These are phyloP conservation scores for Mellivora capensis DNA, from an alignment of 2,113 vertebrate species.

Conservation along the genomic window DNA sequence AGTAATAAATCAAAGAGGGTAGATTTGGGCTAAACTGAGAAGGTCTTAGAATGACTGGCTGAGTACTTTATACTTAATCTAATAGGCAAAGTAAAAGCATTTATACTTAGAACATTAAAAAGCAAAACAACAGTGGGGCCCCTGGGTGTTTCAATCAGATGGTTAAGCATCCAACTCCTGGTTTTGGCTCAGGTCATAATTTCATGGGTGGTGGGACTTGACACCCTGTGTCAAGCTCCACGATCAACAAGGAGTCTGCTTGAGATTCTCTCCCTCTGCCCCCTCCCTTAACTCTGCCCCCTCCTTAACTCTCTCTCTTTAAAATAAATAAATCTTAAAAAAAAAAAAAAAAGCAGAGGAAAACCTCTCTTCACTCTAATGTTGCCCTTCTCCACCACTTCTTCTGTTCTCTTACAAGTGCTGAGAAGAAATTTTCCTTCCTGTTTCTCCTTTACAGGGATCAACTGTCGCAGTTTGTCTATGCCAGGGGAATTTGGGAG, in stretches of 20 bases:
- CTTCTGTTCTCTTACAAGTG: not conserved
- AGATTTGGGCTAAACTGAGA: not conserved
- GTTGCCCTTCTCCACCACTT: not conserved
- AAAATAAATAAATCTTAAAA: not conserved
- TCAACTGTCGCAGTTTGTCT: not conserved
- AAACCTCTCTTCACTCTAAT: not conserved
- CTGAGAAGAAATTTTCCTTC: not conserved
- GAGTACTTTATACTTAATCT: not conserved
- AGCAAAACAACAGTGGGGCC: not conserved
- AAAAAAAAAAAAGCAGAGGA: not conserved
- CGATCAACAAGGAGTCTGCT: not conserved
- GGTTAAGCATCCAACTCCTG: not conserved
- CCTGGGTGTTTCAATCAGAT: not conserved
- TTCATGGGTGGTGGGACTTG: not conserved
- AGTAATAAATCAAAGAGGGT: not conserved
- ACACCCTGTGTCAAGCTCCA: not conserved
- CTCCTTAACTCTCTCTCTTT: not conserved
- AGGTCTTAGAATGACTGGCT: not conserved
- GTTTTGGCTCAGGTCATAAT: not conserved
- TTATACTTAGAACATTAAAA: not conserved
- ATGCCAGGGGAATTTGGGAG: not conserved
- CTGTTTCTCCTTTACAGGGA: not conserved
- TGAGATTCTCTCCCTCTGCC: not conserved
- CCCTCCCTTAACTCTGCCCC: not conserved
- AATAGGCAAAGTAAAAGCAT: not conserved